Conservation (phyloP, 2,888 invertebrate genomes). For the Campoplex nolae region DNA sequence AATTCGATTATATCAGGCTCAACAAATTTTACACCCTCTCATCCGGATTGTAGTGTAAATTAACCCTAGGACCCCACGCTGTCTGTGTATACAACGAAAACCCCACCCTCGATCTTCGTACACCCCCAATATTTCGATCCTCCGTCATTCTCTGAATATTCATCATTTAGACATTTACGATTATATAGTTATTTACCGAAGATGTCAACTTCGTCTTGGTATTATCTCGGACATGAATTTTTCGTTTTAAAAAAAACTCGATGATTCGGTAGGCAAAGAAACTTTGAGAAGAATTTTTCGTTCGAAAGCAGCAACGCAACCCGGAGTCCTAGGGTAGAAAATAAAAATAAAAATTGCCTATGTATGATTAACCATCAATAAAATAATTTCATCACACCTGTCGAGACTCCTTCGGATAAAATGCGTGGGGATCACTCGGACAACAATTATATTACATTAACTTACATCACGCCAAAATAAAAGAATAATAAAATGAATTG, state of each 20-base stretch:
- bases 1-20: neutral
- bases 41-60: conserved; percentile 2
- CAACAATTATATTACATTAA: conserved; percentile 58
- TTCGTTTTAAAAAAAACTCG: neutral
- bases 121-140: neutral
- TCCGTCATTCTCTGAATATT: neutral
- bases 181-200: neutral
- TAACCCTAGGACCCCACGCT: conserved; percentile 1
- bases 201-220: neutral
- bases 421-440: conserved; percentile 63
- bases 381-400: conserved; percentile 65
- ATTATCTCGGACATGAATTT: neutral
- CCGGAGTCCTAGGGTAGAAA: neutral
- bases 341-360: conserved; percentile 23
- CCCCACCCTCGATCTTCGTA: neutral
- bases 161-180: neutral
- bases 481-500: conserved; percentile 19
- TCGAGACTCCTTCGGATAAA: conserved; percentile 67
- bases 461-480: conserved; percentile 39
- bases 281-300: neutral
- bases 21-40: conserved; percentile 2
- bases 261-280: neutral
- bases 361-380: conserved; percentile 54
- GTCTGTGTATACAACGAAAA: neutral
- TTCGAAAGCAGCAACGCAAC: neutral